Evolutionary conservation across 2,113 vertebrate genomes (phyloP).

Genomic region (Cololabis saira): DNA sequence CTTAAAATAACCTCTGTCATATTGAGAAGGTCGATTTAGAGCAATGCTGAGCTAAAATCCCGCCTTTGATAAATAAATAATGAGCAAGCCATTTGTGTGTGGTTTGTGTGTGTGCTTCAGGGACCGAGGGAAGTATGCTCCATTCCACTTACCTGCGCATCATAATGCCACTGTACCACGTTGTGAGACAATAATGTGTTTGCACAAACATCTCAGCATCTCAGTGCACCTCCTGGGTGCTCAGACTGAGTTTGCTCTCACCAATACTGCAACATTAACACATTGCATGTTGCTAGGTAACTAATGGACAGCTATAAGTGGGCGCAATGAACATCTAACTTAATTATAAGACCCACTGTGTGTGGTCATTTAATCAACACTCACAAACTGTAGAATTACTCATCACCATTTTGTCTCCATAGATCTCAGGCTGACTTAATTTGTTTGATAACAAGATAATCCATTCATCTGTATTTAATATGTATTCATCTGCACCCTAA

Average conservation of each 20-base stretch:
- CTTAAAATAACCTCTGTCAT: conserved; percentile 47
- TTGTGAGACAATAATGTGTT: conserved; percentile 38
- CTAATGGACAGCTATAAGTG: conserved; percentile 56
- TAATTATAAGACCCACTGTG: conserved; percentile 21
- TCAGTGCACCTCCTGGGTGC: conserved; percentile 7
- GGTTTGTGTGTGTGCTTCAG: conserved; percentile 4
- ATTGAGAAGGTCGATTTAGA: conserved; percentile 46
- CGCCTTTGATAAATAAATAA: conserved; percentile 75
- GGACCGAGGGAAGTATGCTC: conserved; percentile 66
- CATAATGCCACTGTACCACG: conserved; percentile 28
- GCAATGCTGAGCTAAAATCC: conserved; percentile 49
- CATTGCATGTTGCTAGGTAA: conserved; percentile 69
- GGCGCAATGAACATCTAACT: conserved; percentile 13
- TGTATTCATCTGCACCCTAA: too few relatives aligned
- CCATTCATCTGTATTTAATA: not conserved
- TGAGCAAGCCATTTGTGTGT: conserved; percentile 35
- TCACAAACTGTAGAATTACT: not conserved
- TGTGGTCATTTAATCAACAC: conserved; percentile 16
- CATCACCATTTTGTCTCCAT: conserved; percentile 11
- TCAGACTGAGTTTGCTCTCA: conserved; percentile 15
- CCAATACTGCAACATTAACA: conserved; percentile 34
- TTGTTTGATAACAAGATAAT: not conserved
- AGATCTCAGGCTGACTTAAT: not conserved
- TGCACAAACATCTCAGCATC: conserved; percentile 31
- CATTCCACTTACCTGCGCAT: conserved; percentile 69